Percentiles rank a stretch among this genome's conserved stretches.
Conservation (phyloP, 2,888 invertebrate genomes). For the Bruchidius siliquastri region DNA sequence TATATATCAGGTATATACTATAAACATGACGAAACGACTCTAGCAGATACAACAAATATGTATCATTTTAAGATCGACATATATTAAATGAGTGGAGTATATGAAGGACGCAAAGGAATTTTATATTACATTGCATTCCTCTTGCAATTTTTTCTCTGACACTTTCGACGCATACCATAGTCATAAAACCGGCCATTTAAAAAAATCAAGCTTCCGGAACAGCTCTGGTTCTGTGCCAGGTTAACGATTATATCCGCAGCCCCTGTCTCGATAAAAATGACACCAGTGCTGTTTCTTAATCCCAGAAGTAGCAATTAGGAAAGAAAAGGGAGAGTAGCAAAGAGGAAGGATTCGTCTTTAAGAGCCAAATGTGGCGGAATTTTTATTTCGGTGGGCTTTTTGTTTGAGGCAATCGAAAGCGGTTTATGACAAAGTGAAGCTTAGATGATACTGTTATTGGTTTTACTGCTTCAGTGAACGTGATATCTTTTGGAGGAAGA, state of each 20-base stretch:
- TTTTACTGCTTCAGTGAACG: not conserved
- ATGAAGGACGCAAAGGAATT: too few species aligned
- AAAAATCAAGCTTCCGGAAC: not conserved
- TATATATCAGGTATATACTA: too few species aligned
- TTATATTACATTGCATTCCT: too few species aligned
- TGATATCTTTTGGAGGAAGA: not conserved
- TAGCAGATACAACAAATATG: too few species aligned
- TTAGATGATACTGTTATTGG: not conserved
- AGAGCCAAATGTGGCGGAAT: not conserved
- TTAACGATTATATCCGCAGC: not conserved
- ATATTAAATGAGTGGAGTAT: too few species aligned
- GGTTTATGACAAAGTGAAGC: not conserved
- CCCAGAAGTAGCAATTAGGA: not conserved
- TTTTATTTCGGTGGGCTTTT: not conserved
- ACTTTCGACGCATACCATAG: not conserved
- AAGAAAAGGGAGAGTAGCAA: not conserved
- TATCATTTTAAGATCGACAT: too few species aligned
- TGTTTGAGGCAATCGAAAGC: not conserved
- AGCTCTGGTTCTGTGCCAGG: not conserved
- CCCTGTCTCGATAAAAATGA: not conserved
- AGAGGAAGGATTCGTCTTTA: not conserved
- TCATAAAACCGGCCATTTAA: not conserved
- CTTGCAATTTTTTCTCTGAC: not conserved
- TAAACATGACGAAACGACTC: too few species aligned
- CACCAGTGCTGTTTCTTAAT: not conserved